Conservation (phyloP, 2,888 invertebrate species). For the Agapetus fuscipes region DNA sequence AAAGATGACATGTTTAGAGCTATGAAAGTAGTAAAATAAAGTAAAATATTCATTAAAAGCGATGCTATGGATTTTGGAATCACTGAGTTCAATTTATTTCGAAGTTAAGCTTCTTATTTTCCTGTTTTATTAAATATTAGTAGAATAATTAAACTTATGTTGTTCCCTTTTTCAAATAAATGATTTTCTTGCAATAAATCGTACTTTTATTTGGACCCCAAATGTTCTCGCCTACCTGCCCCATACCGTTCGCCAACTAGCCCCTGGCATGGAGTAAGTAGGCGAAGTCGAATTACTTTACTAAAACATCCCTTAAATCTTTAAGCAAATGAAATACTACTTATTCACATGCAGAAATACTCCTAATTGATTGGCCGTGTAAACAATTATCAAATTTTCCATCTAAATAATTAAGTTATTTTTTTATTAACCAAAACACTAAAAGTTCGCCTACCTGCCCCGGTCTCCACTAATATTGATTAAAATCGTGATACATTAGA, state of each 20-base stretch:
- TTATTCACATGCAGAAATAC: constrained; percentile 2
- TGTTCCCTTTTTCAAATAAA: background rate
- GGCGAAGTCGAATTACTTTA: constrained; percentile 6
- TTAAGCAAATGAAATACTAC: constrained; percentile 1
- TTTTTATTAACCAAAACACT: no score
- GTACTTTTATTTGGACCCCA: constrained; percentile 4
- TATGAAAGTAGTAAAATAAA: no score
- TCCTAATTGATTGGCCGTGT: constrained; percentile 3
- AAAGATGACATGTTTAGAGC: no score
- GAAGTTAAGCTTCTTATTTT: background rate
- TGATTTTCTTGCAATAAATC: constrained; percentile 2
- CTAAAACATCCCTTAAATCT: constrained; percentile 3
- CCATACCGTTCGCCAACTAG: constrained; percentile 8
- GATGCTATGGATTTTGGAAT: no score
- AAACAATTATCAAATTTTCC: background rate
- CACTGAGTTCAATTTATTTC: no score
- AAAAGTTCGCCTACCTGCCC: constrained; percentile 8
- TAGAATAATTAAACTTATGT: constrained; percentile 1
- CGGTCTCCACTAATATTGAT: constrained; percentile 7
- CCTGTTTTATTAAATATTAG: no score
- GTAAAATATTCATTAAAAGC: no score
- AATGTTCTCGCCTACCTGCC: constrained; percentile 10
- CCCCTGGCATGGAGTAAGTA: constrained; percentile 7
- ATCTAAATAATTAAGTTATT: constrained; percentile 3
- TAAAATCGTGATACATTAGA: no score